A percentile compares a stretch with the other conserved stretches of the same genome.
phyloP scores from a whole-genome alignment of 2,113 vertebrate species.

The Esox niger region DNA sequence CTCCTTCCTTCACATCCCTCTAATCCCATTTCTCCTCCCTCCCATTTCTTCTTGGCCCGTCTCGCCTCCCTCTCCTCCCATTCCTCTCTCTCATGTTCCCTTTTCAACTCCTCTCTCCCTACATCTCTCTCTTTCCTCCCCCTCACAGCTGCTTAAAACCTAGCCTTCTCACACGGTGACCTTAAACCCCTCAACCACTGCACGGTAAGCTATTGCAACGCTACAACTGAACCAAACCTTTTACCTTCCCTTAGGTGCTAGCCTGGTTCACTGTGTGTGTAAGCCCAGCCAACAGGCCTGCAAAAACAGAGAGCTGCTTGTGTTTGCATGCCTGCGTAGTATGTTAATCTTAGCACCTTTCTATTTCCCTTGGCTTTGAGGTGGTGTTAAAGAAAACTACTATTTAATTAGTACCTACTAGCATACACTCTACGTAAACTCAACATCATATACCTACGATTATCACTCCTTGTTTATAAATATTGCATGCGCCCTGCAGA shows the following conservation, averaged over 20 bases:
- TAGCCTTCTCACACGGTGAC: neutral
- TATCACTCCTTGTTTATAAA: neutral
- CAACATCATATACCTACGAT: too few relatives aligned
- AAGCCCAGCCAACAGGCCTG: neutral
- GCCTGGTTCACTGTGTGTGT: neutral
- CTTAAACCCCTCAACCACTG: too few relatives aligned
- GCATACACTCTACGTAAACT: neutral
- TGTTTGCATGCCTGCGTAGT: neutral
- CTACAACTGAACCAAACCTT: neutral
- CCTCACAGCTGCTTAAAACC: neutral
- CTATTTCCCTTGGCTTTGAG: conserved; percentile 21
- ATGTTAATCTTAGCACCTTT: conserved; percentile 13
- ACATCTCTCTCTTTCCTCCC: neutral
- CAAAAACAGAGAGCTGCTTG: neutral
- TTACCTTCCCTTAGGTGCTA: neutral
- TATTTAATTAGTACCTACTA: neutral
- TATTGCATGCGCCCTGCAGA: neutral
- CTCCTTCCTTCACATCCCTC: neutral
- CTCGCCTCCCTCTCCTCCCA: neutral
- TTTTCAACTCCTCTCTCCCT: neutral
- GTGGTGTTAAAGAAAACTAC: neutral
- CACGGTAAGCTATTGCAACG: too few relatives aligned
- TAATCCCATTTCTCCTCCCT: neutral
- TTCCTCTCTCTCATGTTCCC: neutral
- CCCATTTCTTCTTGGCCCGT: neutral